These are phyloP conservation scores for Lasiommata megera DNA, from an alignment of 2,888 invertebrate genomes.

Conservation along the genomic window DNA sequence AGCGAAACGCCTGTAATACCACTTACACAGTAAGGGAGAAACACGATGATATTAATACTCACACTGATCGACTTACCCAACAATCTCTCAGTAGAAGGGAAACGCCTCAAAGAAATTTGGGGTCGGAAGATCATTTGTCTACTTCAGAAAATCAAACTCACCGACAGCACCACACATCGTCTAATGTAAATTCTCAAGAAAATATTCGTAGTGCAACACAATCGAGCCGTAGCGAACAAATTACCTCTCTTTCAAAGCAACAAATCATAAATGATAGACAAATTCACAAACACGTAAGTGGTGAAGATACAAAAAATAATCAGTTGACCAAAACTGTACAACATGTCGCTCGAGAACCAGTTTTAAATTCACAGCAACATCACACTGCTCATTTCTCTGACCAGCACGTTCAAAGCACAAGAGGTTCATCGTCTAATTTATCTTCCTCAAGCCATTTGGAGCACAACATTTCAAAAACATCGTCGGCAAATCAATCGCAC, in stretches of 20 bases:
- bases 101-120: constrained; percentile 46
- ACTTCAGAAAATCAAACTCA: constrained; percentile 45
- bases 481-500: constrained; percentile 53
- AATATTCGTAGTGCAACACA: constrained; percentile 39
- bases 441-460: constrained; percentile 33
- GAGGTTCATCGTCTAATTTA: constrained; percentile 20
- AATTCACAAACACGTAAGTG: constrained; percentile 20
- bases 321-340: constrained; percentile 16
- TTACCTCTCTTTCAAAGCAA: constrained; percentile 17
- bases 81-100: constrained; percentile 33
- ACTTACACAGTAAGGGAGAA: constrained; percentile 34
- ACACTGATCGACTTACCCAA: constrained; percentile 25
- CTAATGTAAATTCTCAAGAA: constrained; percentile 40
- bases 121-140: constrained; percentile 44
- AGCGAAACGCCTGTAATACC: constrained; percentile 31
- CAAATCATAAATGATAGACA: constrained; percentile 19
- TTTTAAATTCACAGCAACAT: constrained; percentile 13
- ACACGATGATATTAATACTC: constrained; percentile 29
- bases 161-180: constrained; percentile 37
- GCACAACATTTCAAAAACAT: constrained; percentile 44
- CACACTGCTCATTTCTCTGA: constrained; percentile 16
- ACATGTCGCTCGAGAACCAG: constrained; percentile 15
- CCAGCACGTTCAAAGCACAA: constrained; percentile 17
- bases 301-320: constrained; percentile 19
- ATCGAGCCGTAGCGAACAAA: constrained; percentile 23